A percentile compares a stretch with the other conserved stretches of the same genome.
Evolutionary conservation across 2,113 vertebrate species (phyloP).

Genomic region (Cynopterus brachyotis): DNA sequence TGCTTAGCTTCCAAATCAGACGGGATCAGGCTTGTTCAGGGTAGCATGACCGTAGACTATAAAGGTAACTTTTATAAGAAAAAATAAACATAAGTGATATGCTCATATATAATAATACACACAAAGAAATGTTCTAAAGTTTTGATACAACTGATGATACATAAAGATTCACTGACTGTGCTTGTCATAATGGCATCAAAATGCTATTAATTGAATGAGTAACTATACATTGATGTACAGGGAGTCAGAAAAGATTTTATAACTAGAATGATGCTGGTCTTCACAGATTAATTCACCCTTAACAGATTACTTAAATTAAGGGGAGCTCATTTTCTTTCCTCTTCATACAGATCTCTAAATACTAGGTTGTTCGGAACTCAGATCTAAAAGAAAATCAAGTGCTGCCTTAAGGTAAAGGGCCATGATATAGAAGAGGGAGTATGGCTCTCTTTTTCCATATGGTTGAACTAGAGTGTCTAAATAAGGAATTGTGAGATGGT

Average conservation of each 20-base stretch:
- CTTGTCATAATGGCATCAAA: conserved; percentile 1
- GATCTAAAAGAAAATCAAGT: not conserved
- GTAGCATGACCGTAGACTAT: not conserved
- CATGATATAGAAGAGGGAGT: not conserved
- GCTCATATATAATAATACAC: not conserved
- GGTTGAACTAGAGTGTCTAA: not conserved
- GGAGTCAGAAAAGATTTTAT: too few relatives aligned
- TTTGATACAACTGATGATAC: not conserved
- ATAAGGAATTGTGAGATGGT: not conserved
- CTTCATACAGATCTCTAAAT: not conserved
- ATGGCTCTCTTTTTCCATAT: not conserved
- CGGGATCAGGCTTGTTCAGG: too few relatives aligned
- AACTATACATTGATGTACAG: not conserved
- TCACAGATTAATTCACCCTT: too few relatives aligned
- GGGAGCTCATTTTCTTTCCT: not conserved
- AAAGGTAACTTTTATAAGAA: conserved; percentile 24
- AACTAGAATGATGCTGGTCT: too few relatives aligned
- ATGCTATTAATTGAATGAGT: not conserved
- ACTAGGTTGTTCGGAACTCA: not conserved
- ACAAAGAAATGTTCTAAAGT: not conserved
- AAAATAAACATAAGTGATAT: not conserved
- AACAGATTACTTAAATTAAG: too few relatives aligned
- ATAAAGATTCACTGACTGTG: not conserved
- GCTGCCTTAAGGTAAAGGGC: conserved; percentile 3
- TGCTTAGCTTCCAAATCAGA: too few relatives aligned